phyloP scores from a whole-genome alignment of 2,888 invertebrate species.

The Euspilapteryx auroguttella region DNA sequence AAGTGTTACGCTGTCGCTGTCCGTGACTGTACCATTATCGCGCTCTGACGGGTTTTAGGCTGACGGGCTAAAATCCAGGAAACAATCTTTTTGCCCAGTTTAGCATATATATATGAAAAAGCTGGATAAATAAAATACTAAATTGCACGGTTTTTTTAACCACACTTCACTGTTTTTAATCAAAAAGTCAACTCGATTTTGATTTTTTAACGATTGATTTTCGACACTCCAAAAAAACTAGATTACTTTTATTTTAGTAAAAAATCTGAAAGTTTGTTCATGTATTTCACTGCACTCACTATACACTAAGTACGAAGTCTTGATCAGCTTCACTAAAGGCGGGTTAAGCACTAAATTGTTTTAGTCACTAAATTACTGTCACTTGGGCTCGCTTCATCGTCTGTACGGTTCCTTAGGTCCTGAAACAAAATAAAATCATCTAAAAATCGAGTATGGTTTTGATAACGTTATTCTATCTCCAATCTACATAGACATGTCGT shows the following conservation, averaged over 20 bases:
- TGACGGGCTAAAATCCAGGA: too few species aligned
- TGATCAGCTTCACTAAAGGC: slow-evolving; percentile 34
- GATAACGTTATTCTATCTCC: not conserved
- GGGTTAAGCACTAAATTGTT: slow-evolving; percentile 55
- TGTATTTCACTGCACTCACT: slow-evolving; percentile 8
- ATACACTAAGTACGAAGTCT: slow-evolving; percentile 13
- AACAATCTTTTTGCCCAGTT: too few species aligned
- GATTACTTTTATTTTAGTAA: slow-evolving; percentile 6
- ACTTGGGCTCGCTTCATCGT: slow-evolving; percentile 46
- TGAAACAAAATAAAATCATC: slow-evolving; percentile 17
- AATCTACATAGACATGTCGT: not conserved
- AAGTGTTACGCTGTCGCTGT: too few species aligned
- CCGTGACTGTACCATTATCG: too few species aligned
- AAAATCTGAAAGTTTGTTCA: slow-evolving; percentile 8
- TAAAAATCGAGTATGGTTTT: not conserved
- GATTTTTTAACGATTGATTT: too few species aligned
- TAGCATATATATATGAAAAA: too few species aligned
- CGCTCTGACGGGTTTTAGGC: too few species aligned
- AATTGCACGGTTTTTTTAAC: too few species aligned
- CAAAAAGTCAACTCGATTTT: too few species aligned
- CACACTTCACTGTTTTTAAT: too few species aligned
- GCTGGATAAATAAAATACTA: too few species aligned
- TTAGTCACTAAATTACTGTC: slow-evolving; percentile 53
- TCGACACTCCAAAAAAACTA: too few species aligned
- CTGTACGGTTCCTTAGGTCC: slow-evolving; percentile 40